These are phyloP conservation scores for Globodera rostochiensis DNA, from an alignment of 1,140 invertebrate species.

Conservation along the genomic window DNA sequence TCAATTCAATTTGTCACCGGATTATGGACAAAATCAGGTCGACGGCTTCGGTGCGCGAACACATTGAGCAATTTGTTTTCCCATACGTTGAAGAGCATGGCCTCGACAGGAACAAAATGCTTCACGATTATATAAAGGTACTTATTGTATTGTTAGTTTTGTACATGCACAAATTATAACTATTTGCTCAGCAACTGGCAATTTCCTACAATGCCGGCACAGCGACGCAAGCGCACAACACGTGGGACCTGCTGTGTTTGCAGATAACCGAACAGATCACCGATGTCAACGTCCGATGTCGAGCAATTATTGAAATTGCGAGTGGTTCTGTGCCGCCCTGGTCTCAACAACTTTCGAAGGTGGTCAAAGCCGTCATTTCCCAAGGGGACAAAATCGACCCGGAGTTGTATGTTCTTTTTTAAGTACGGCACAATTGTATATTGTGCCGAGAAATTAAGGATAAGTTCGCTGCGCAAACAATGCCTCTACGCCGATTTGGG, in stretches of 20 bases:
- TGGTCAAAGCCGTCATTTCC: conserved; percentile 24
- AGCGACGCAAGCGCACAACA: conserved; percentile 19
- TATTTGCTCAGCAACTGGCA: conserved; percentile 26
- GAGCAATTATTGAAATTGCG: conserved; percentile 34
- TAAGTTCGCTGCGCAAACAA: conserved; percentile 11
- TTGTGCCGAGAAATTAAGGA: conserved; percentile 4
- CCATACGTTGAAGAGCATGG: conserved; percentile 35
- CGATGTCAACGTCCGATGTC: conserved; percentile 29
- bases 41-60: conserved; percentile 27
- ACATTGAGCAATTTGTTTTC: conserved; percentile 38
- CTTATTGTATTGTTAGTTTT: background rate
- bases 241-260: conserved; percentile 33
- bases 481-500: conserved; percentile 32
- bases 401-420: conserved; percentile 12
- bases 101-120: conserved; percentile 33
- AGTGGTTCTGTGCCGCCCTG: conserved; percentile 30
- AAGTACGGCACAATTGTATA: background rate
- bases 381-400: conserved; percentile 32
- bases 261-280: conserved; percentile 36
- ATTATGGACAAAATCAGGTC: conserved; percentile 33
- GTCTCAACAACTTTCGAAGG: conserved; percentile 25
- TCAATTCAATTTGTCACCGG: conserved; percentile 28
- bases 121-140: conserved; percentile 38
- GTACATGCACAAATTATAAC: background rate
- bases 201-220: conserved; percentile 7